phyloP scores from a whole-genome alignment of 2,113 vertebrate species.

The Phasianus colchicus region DNA sequence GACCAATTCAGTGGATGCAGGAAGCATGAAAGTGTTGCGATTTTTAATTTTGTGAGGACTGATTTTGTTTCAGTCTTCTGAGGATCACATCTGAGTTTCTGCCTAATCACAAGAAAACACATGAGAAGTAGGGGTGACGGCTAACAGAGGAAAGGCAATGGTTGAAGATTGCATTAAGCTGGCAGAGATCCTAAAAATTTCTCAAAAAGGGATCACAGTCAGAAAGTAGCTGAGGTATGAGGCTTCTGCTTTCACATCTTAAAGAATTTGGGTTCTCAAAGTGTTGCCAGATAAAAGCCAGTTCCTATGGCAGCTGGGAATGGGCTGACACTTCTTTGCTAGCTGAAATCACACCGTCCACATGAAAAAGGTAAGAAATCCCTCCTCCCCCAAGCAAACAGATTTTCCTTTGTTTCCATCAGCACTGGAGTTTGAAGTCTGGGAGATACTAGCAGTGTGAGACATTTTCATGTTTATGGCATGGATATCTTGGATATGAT shows the following conservation, averaged over 20 bases:
- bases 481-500: neutral
- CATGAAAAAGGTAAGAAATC: conserved; percentile 33
- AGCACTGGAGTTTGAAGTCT: neutral
- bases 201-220: neutral
- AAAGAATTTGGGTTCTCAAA: conserved; percentile 40
- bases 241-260: neutral
- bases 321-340: conserved; percentile 21
- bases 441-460: neutral
- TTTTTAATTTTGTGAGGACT: neutral
- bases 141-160: neutral
- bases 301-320: conserved; percentile 10
- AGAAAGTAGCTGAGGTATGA: neutral
- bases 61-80: neutral
- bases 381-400: neutral
- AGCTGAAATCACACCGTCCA: neutral
- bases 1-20: neutral
- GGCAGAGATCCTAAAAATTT: neutral
- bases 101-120: neutral
- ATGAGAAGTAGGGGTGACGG: neutral
- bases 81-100: neutral
- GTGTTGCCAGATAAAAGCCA: neutral
- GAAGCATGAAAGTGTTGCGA: neutral
- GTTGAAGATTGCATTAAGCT: neutral
- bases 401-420: neutral
- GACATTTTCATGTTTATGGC: neutral